Evolutionary conservation across 2,888 invertebrate species (phyloP), one percentile per base, ranked within the genome.

Genomic region (Archips crataeganus): DNA sequence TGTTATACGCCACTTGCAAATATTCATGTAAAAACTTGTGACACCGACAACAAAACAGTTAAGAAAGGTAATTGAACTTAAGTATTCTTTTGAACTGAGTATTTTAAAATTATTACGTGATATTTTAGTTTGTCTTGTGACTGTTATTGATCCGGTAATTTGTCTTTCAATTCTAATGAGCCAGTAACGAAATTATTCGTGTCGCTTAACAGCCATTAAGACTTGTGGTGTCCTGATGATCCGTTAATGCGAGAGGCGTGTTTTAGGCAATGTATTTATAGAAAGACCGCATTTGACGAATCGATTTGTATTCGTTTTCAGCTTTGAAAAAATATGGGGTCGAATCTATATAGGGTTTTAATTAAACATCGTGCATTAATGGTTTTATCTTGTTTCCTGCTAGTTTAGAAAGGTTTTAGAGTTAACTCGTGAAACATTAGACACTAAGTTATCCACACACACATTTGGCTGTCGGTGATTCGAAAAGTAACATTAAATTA

Each of bases 151-250:
- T 72, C 77, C 75, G 72, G 77, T 75, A 81, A 83, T 82, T 85
- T 82, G 82, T 83, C 83, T 83, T 77, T 75, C 49, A 75, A 75
- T 82, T 80, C 81, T 85, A 88, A 89, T 87, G 87, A 88, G 83
- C 77, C 79, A 79, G 77, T 73, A 77, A 81, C 79, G 78, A 76
- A 79, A 85, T 86, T 87, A 85, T 85, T 82, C 85, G 81, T 84
- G 57, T 68, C 68, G 68, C 59, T 75, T 76, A 69, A 15, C 57
- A 23, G 59, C 49, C 70, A 71, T 76, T 72, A 76, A 76, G 66
- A 69, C 47, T 68, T 68, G 61, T 66, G 70, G 67, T 69, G 59
- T 63, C 66, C 66, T 67, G 70, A 74, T 62, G 70, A 63, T 47
- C 60, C 54, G 63, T 61, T 62, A 75, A 75, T 75, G 71, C 57